Percentiles rank a stretch among this genome's conserved stretches.
Evolutionary conservation across 2,113 vertebrate species (phyloP).

Genomic region (Himantopus leucocephalus): DNA sequence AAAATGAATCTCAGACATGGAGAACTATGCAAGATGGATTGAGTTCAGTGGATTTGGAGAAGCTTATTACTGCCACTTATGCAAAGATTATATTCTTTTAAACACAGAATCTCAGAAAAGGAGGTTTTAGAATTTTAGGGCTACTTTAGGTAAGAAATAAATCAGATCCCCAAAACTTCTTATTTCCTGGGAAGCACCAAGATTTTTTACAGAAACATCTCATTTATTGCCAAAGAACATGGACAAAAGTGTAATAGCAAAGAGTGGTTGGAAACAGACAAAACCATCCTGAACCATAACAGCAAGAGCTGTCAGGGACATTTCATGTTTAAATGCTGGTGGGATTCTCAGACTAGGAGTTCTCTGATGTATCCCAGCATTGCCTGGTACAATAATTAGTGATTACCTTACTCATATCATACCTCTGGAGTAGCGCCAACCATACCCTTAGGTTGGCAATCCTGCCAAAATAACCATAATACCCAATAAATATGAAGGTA

Average conservation of each 20-base stretch:
- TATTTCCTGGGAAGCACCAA: not conserved
- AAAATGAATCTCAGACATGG: not conserved
- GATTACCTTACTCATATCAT: not conserved
- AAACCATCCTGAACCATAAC: not conserved
- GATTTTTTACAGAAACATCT: not conserved
- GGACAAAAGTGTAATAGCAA: not conserved
- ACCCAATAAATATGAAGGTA: not conserved
- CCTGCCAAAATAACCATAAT: not conserved
- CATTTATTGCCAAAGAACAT: not conserved
- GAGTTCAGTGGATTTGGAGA: not conserved
- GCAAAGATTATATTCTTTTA: not conserved
- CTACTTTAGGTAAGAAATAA: not conserved
- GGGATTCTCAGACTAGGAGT: not conserved
- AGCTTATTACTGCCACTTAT: not conserved
- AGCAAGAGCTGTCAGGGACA: not conserved
- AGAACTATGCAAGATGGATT: not conserved
- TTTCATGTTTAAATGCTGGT: not conserved
- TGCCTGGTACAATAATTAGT: not conserved
- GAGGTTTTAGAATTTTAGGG: not conserved
- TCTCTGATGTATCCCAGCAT: not conserved
- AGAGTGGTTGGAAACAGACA: not conserved
- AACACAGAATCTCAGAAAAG: not conserved
- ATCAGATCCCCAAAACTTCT: not conserved
- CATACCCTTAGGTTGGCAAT: not conserved
- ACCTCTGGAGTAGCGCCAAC: not conserved